Percentiles rank a stretch among this genome's conserved stretches.
Conservation (phyloP, 2,888 invertebrate genomes). For the Drosophila mulleri region DNA sequence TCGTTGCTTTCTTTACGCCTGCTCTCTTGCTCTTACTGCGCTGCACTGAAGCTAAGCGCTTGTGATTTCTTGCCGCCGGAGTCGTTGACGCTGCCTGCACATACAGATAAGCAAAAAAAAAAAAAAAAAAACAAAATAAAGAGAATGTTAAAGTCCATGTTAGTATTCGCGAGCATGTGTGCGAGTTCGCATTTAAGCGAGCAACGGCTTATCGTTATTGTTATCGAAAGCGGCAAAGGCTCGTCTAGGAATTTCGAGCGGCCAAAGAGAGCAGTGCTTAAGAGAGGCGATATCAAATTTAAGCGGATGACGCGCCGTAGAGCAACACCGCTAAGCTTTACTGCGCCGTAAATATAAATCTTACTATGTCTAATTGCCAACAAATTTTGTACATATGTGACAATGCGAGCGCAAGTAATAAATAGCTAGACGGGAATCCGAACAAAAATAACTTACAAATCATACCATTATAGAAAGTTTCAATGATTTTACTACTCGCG, state of each 20-base stretch:
- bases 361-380: constrained; percentile 10
- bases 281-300: constrained; percentile 20
- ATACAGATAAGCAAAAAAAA: constrained; percentile 42
- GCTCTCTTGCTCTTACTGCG: constrained; percentile 52
- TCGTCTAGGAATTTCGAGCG: constrained; percentile 34
- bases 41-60: constrained; percentile 46
- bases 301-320: constrained; percentile 27
- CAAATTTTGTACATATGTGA: neutral
- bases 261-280: neutral
- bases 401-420: neutral
- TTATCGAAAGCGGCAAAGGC: constrained; percentile 33
- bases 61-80: constrained; percentile 28
- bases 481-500: neutral
- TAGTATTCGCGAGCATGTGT: neutral
- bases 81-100: constrained; percentile 45
- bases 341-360: constrained; percentile 47
- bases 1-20: constrained; percentile 30
- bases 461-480: constrained; percentile 13
- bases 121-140: neutral
- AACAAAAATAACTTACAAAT: constrained; percentile 1
- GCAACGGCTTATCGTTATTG: constrained; percentile 38
- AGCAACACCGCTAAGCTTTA: constrained; percentile 13
- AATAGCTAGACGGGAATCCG: constrained; percentile 1
- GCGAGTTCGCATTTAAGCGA: constrained; percentile 5
- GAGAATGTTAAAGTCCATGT: constrained; percentile 27